Base-by-base conservation (phyloP, 2,888 invertebrate genomes). In the Melanchra persicariae region DNA sequence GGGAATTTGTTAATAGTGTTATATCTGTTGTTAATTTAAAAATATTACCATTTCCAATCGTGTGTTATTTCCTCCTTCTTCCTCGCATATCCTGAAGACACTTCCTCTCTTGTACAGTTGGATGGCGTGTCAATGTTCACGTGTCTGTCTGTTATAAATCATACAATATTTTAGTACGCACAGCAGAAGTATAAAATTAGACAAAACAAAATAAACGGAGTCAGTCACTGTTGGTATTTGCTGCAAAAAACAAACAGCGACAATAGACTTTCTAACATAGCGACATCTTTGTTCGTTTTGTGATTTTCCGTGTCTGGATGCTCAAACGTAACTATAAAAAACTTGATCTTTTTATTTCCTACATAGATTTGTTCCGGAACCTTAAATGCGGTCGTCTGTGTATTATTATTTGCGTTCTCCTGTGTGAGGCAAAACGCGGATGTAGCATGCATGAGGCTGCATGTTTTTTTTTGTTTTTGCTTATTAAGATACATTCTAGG, bases 1-100 rank as follows among this genome's bases (percentile, higher is more conserved):
- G 89, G 87, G 87, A 82, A 61, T 72, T 85, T 89, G 89, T 90
- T 91, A 83, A 78, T 85, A 82, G 71, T 80, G 61, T 76, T 82
- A 84, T 81, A 85, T 70, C 57, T 70, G 64, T 87, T 87, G 77
- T 80, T 89, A 85, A 86, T 84, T 85, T 87, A 86, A 87, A 69
- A 87, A 79, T 79, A 72, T 60, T 77, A 77, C 15, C 22, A 52
- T 55, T 63, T 62, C 4, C 19, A 63, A 43, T 26, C 10, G 68
- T 55, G 70, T 83, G 30, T 83, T 68, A 81, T 79, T 83, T 70
- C 9, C 30, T 34, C 67, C 61, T 55, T 54, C 12, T 45, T 26
- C 55, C 15, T 63, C 24, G 22, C 10, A 22, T 7, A 49, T 55
- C 45, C 26, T 61, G 17, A 10, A 4, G 22, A 17, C 9, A n/a